Base-by-base conservation (phyloP, 2,797 vertebrate genomes). In the Danionella dracula region DNA sequence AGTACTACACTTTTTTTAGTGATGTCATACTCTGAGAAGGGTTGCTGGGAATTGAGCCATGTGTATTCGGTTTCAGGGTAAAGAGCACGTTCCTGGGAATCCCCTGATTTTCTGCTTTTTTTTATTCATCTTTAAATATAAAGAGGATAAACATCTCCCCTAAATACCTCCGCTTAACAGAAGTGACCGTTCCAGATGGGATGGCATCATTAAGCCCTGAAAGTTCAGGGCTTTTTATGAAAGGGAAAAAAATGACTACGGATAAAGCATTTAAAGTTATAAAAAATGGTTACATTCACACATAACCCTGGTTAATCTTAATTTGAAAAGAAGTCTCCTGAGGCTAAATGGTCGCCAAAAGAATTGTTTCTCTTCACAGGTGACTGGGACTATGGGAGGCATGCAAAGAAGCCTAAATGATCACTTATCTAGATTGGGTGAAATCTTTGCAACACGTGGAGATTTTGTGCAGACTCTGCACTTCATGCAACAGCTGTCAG, bases 381-480 rank as follows among this genome's bases (percentile, higher is more conserved):
- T 96, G 0, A 89, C 80, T 0, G 80, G 82, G 60, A 93, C 91
- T 68, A 90, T 87, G 58, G 82, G 81, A 65, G 89, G 85, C 79
- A 93, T 98, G 92, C 81, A 76, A 71, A 86, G 79, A 1, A 84
- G 81, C 13, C 79, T 98, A 42, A 93, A 93, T 69, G 90, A 91
- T 80, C 93, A 94, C 79, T 81, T 99, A 62, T 90, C 81, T 0
- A 85, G 87, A 44, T 84, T 99, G 80, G 89, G 90, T 0, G 95
- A 99, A 89, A 91, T 96, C 77, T 92, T 99, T 8, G 92, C 95
- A 1, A 38, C 85, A 0, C 88, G 89, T 1, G 85, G 86, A 1
- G 94, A 98, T 78, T 95, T 94, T 7, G 83, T 95, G 45, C 93
- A 95, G 87, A 92, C 88, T 0, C 87, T 99, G 72, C 89, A 85